Base-by-base conservation (phyloP, 2,797 vertebrate genomes). In the Phylloscopus collybita region DNA sequence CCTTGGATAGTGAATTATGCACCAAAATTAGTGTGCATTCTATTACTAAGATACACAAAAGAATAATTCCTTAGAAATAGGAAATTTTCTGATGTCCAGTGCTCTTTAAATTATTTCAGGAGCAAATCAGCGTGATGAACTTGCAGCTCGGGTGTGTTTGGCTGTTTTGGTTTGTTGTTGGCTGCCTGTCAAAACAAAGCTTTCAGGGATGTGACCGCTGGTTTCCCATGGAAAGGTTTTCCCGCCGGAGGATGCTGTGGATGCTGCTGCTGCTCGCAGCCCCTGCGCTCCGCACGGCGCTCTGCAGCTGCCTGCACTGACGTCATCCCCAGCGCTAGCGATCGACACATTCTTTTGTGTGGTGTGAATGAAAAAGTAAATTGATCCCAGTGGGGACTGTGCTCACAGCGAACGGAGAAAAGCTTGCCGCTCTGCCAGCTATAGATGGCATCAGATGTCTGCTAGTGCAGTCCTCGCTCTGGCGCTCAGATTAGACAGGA, bases 361-460 rank as follows among this genome's bases (percentile, higher is more conserved):
- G 71, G 72, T 81, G 80, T 93, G 94, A 96, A 97, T 88, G 94
- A 97, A 97, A 95, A 96, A 97, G 91, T 91, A 97, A 97, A 96
- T 96, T 95, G 95, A 97, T 98, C 95, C 95, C 95, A 57, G 79
- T 72, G 96, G 96, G 96, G 94, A 93, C 54, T 62, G 73, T 27
- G 66, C 61, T 96, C 88, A 56, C 72, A 92, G 76, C 5, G 83
- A 96, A 70, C 49, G 86, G 88, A 82, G 92, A 88, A 92, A 89
- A 94, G 64, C 90, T 84, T 84, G 87, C 84, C 36, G 26, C 86
- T 90, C 80, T 71, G 76, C 78, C 90, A 94, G 90, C 95, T 92
- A 92, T 90, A 95, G 95, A 91, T 93, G 91, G 94, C 94, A 97
- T 96, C 91, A 94, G 84, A 66, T 0, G 18, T 87, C 97, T 93